A percentile compares a stretch with the other conserved stretches of the same genome.
Conservation (phyloP, 2,888 invertebrate species). For the Belgica antarctica region DNA sequence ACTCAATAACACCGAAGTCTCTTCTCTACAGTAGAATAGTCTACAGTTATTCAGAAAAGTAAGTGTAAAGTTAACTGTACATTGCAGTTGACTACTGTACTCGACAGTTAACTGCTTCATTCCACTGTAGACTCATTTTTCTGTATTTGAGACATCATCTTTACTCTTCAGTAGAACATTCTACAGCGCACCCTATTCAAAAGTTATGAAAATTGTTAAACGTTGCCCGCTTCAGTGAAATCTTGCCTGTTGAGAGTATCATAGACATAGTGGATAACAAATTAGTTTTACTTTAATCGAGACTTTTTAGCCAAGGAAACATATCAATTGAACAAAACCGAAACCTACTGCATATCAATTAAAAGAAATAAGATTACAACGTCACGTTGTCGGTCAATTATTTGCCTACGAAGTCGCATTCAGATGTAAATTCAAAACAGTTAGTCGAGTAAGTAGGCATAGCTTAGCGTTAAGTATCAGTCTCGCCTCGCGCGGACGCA, state of each 20-base stretch:
- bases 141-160: too few species aligned
- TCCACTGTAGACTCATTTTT: too few species aligned
- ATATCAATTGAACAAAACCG: neutral
- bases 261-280: neutral
- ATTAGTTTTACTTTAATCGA: neutral
- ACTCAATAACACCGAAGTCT: too few species aligned
- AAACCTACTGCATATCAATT: constrained; percentile 43
- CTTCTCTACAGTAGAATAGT: too few species aligned
- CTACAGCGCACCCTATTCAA: too few species aligned
- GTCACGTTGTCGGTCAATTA: constrained; percentile 37
- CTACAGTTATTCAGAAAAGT: too few species aligned
- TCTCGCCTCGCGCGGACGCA: neutral
- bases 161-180: too few species aligned
- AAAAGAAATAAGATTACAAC: constrained; percentile 24
- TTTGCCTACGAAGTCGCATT: constrained; percentile 24
- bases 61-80: too few species aligned
- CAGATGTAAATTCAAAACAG: constrained; percentile 5
- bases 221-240: constrained; percentile 43
- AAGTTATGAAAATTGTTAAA: too few species aligned
- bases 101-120: too few species aligned
- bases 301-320: neutral
- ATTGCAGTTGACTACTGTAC: too few species aligned
- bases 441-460: neutral
- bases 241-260: constrained; percentile 38
- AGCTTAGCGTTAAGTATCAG: neutral